Evolutionary conservation across 2,113 vertebrate genomes (phyloP), one percentile per base, ranked within the genome.

Genomic region (Cryptomyrus ogoouensis): DNA sequence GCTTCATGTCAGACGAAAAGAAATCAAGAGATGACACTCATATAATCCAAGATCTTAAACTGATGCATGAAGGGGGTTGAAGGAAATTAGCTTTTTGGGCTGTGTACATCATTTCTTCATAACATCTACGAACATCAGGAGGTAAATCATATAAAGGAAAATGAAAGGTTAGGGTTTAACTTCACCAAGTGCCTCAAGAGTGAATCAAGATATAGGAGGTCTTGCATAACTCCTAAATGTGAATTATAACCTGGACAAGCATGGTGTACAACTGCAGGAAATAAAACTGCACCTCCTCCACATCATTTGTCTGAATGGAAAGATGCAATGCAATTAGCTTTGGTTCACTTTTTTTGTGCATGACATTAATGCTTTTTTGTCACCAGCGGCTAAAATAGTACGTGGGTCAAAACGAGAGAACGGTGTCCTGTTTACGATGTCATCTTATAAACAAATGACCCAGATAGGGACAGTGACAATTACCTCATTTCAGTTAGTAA

Each of bases 401-500:
- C 9, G 3, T 84, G 74, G 74, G 31, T 42, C 74, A 80, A 89
- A 44, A 49, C 21, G 58, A 83, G 88, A 31, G 83, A 83, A 89
- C 35, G 2, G 86, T 42, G 21, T 89, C n/a, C 49, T 66, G 21
- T 83, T 10, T 80, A 77, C n/a, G 42, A n/a, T 83, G 90, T 90
- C 49, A 88, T 56, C 39, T 50, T 83, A 53, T 27, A 4, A 5
- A 88, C 50, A 87, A 89, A n/a, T 86, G 80, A 44, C 17, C 39
- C 44, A 53, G 66, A 89, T 58, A 70, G 89, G 74, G 49, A 31
- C 84, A 89, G 53, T 74, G 58, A 88, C 77, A 88, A 90, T 42
- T 62, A 27, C 35, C 84, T 91, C 56, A 91, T 87, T 27, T 86
- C 49, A 85, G 47, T 49, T 91, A 88, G 89, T 77, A 77, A 24